Conservation (phyloP, 2,797 vertebrate genomes). For the Podarcis siculus region DNA sequence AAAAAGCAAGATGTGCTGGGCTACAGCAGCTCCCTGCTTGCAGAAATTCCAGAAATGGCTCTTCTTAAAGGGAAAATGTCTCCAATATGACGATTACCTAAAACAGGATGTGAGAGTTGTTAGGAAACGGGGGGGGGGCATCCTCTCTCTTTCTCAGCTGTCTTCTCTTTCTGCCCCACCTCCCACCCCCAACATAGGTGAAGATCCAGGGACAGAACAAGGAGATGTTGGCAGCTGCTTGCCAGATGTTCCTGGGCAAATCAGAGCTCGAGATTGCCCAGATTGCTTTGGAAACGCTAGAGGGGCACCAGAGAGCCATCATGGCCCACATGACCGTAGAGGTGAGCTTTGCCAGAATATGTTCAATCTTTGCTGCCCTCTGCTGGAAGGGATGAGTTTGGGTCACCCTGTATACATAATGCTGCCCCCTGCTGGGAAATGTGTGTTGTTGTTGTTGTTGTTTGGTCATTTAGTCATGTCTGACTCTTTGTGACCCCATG, state of each 20-base stretch:
- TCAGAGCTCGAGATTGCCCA: constrained; percentile 86
- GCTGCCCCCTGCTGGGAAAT: background rate
- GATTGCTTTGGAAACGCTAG: constrained; percentile 93
- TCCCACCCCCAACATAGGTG: constrained; percentile 77
- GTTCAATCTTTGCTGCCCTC: background rate
- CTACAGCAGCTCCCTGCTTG: background rate
- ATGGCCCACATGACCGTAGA: constrained; percentile 97
- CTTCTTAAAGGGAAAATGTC: background rate
- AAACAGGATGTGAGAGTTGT: background rate
- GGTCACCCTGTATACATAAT: background rate
- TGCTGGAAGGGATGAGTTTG: background rate
- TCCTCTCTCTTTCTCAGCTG: background rate
- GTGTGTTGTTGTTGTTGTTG: too few species aligned
- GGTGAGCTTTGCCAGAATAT: constrained; percentile 70
- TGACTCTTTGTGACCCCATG: too few species aligned
- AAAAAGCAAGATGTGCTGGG: background rate
- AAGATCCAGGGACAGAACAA: constrained; percentile 98
- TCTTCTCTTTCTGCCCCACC: background rate
- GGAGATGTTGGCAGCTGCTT: constrained; percentile 94
- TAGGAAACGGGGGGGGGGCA: background rate
- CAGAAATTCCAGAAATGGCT: background rate
- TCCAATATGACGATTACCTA: background rate
- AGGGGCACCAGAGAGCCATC: constrained; percentile 96
- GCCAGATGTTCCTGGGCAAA: constrained; percentile 98
- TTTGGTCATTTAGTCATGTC: too few species aligned